These are phyloP conservation scores for Phycodurus eques DNA, from an alignment of 2,113 vertebrate genomes.

Conservation along the genomic window DNA sequence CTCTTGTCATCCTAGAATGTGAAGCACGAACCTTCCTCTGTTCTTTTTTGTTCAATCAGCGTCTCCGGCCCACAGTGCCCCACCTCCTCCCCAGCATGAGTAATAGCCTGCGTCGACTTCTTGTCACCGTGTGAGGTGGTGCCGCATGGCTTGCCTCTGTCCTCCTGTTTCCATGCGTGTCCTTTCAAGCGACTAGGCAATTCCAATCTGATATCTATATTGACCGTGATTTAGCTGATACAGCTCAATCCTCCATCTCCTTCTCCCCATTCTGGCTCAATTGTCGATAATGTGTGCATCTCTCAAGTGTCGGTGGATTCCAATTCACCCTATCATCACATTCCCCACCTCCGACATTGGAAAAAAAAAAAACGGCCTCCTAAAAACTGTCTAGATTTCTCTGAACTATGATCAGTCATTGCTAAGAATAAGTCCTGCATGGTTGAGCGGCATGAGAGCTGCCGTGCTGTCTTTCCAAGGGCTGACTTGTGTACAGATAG, in stretches of 20 bases:
- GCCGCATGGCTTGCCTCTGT: conserved; percentile 65
- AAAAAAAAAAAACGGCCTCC: conserved; percentile 33
- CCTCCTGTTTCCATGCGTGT: conserved; percentile 69
- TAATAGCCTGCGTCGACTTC: conserved; percentile 73
- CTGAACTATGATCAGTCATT: conserved; percentile 45
- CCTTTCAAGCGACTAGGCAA: conserved; percentile 71
- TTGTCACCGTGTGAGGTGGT: conserved; percentile 75
- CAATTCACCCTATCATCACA: conserved; percentile 26
- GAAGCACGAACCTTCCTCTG: conserved; percentile 41
- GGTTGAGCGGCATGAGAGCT: conserved; percentile 49
- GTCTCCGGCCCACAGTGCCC: conserved; percentile 20
- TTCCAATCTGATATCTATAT: conserved; percentile 79
- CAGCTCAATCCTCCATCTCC: conserved; percentile 16
- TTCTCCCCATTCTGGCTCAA: conserved; percentile 15
- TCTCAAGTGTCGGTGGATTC: conserved; percentile 42
- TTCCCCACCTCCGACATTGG: conserved; percentile 6
- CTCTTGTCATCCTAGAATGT: conserved; percentile 48
- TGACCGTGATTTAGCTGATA: conserved; percentile 75
- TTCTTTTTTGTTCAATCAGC: conserved; percentile 60
- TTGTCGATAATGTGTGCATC: conserved; percentile 33
- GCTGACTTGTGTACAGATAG: conserved; percentile 50
- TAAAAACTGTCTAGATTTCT: conserved; percentile 35
- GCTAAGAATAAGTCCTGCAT: conserved; percentile 56
- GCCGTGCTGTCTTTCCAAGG: conserved; percentile 37
- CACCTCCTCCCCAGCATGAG: conserved; percentile 58